A percentile compares a stretch with the other conserved stretches of the same genome.
Conservation (phyloP, 2,113 vertebrate species). For the Myotis brandtii region DNA sequence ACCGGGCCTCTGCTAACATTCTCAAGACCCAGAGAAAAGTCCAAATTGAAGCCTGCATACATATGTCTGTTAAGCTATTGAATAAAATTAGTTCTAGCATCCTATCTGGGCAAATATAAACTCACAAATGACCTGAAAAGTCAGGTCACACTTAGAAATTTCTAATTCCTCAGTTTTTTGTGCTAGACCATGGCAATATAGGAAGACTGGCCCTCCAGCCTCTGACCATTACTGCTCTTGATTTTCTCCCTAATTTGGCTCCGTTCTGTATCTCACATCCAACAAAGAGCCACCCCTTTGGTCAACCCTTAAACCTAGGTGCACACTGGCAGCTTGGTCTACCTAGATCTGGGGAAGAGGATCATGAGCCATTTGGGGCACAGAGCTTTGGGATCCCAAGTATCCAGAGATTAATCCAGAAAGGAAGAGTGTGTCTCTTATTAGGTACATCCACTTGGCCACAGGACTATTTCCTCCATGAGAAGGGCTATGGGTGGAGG, state of each 20-base stretch:
- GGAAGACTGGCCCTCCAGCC: neutral
- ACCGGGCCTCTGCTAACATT: neutral
- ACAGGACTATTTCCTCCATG: neutral
- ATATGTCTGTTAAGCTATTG: neutral
- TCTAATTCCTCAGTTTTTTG: neutral
- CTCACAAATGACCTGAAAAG: neutral
- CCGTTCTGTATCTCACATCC: neutral
- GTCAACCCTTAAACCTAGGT: neutral
- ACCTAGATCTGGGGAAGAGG: neutral
- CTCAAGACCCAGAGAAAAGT: neutral
- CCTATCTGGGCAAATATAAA: neutral
- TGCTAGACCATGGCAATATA: no score
- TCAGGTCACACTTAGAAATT: neutral
- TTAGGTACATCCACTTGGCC: neutral
- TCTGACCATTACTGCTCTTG: neutral
- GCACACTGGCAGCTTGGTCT: neutral
- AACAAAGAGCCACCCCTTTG: neutral
- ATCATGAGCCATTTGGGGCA: neutral
- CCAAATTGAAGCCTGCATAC: neutral
- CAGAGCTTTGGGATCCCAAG: neutral
- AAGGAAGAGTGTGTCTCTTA: neutral
- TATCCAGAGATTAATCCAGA: neutral
- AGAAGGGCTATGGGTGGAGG: neutral
- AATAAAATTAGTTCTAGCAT: neutral
- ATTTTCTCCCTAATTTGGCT: neutral